Evolutionary conservation across 1,140 invertebrate species (phyloP), one percentile per base, ranked within the genome.

Genomic region (Drosophila quadrilineata): DNA sequence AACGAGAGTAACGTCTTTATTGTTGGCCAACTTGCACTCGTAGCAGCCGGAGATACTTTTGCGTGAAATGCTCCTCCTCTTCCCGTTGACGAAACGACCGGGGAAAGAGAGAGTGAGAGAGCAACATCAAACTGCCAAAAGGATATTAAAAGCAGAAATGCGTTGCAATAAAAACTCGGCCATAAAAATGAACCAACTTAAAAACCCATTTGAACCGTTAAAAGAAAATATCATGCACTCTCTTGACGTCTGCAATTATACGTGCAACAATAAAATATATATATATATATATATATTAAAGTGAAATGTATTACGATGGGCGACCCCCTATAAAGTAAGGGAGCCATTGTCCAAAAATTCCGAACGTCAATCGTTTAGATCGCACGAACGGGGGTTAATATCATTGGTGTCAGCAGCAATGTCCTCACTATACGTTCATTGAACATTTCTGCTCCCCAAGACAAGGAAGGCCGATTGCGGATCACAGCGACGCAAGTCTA

Each of bases 391-490:
- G 77, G 77, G 79, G 70, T 12, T 43, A n/a, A 36, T 56, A 84
- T 82, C 74, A 71, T 84, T 84, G 77, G 77, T 85, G 77, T 84
- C 77, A 84, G 77, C 77, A 84, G 70, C 77, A 84, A 84, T 84
- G 57, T 56, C 64, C 77, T 84, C 77, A 84, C 77, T 84, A 84
- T 2, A 77, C 77, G 77, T 82, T 82, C 77, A 82, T 82, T 84
- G 77, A 33, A 71, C 79, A 82, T 85, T 82, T 84, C 60, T 82
- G 77, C 77, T 82, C 77, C 77, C 77, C 77, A 82, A 82, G 77
- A 82, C 77, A 82, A 82, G 77, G 77, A 82, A 82, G 77, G 24
- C 6, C 17, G 77, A 82, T 10, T 53, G 57, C 2, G 19, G 31
- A 38, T 4, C 43, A 10, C 9, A 16, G 3, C 5, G 6, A 6